Percentiles rank a stretch among this genome's conserved stretches.
These are phyloP conservation scores for Fratercula arctica DNA, from an alignment of 2,797 vertebrate genomes.

Conservation along the genomic window DNA sequence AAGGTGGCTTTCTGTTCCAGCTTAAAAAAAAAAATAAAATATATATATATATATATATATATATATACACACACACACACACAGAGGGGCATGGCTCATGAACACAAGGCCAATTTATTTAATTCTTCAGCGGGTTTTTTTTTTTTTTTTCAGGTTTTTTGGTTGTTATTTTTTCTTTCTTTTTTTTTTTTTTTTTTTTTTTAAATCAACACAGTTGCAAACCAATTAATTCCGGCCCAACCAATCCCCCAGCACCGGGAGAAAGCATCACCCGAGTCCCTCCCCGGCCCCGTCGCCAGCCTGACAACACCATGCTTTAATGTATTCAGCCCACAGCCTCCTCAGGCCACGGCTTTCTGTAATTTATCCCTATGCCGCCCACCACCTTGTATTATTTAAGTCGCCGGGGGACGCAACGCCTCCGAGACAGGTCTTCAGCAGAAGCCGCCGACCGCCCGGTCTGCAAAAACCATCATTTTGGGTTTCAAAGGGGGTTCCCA, in stretches of 20 bases:
- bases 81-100: neutral
- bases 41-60: too few species aligned
- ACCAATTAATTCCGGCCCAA: conserved; percentile 4
- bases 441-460: neutral
- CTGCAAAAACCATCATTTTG: neutral
- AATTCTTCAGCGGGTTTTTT: neutral
- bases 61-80: too few species aligned
- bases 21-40: neutral
- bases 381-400: neutral
- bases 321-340: neutral
- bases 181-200: neutral
- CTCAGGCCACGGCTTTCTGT: neutral
- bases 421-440: neutral
- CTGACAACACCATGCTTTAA: neutral
- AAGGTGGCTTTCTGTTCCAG: neutral
- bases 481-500: neutral
- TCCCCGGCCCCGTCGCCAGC: neutral
- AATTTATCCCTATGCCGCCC: neutral
- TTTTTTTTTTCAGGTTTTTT: neutral
- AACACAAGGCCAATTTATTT: neutral
- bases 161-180: neutral
- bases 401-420: fast-evolving
- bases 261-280: neutral
- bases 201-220: neutral
- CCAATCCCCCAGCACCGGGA: neutral